These are phyloP conservation scores for Drosophila subobscura DNA, from an alignment of 1,140 invertebrate genomes.

Conservation along the genomic window DNA sequence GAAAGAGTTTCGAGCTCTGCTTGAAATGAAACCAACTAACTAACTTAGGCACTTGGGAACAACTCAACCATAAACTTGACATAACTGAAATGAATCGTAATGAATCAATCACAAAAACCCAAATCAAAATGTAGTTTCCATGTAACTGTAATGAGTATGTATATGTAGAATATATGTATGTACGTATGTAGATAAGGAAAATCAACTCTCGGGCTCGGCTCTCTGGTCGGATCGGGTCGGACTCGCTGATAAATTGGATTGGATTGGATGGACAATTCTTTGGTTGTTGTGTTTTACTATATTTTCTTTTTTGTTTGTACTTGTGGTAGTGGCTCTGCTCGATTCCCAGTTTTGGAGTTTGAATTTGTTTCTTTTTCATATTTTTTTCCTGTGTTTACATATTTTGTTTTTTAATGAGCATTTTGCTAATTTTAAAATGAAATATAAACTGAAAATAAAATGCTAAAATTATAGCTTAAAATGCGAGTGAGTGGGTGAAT, in stretches of 20 bases:
- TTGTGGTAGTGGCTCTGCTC: slow-evolving; percentile 62
- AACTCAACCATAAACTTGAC: slow-evolving; percentile 77
- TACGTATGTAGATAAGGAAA: slow-evolving; percentile 15
- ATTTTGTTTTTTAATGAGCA: slow-evolving; percentile 54
- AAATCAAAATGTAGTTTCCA: slow-evolving; percentile 56
- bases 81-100: slow-evolving; percentile 51
- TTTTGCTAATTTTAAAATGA: slow-evolving; percentile 56
- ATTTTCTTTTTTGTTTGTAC: slow-evolving; percentile 26
- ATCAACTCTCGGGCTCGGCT: slow-evolving; percentile 47
- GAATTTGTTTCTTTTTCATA: slow-evolving; percentile 19
- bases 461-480: slow-evolving; percentile 30
- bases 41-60: slow-evolving; percentile 61
- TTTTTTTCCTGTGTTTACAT: slow-evolving; percentile 1
- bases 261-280: slow-evolving; percentile 42
- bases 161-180: slow-evolving; percentile 7
- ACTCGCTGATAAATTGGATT: slow-evolving; percentile 30
- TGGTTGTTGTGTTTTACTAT: slow-evolving; percentile 78
- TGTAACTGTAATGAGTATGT: slow-evolving; percentile 38
- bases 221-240: slow-evolving; percentile 35
- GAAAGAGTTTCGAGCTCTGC: slow-evolving; percentile 22
- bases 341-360: slow-evolving; percentile 45
- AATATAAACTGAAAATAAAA: slow-evolving; percentile 33
- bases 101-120: slow-evolving; percentile 55
- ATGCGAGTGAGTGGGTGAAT: slow-evolving; percentile 18
- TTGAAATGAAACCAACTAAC: slow-evolving; percentile 72